phyloP scores from a whole-genome alignment of 2,113 vertebrate genomes.

The Cheilinus undulatus region DNA sequence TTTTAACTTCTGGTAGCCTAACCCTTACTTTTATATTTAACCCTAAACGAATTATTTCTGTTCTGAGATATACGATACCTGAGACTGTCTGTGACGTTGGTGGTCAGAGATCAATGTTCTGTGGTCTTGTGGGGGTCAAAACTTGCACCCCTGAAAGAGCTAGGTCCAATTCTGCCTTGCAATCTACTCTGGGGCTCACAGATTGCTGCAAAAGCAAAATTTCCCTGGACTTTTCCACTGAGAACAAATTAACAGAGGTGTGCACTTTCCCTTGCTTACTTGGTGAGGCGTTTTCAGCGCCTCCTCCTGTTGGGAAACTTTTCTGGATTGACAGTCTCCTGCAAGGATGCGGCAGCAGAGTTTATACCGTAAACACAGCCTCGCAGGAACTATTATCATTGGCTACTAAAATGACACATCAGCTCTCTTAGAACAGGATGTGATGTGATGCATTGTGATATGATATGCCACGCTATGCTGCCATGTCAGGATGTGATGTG shows the following conservation, averaged over 20 bases:
- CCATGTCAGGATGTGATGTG: constrained; percentile 11
- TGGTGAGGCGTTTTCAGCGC: constrained; percentile 15
- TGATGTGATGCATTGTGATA: constrained; percentile 36
- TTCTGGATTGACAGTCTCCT: constrained; percentile 36
- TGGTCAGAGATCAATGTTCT: too few species aligned
- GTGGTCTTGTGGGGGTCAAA: too few species aligned
- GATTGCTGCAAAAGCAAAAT: constrained; percentile 34
- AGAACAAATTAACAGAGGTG: constrained; percentile 41
- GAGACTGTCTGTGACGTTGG: too few species aligned
- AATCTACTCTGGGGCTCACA: constrained; percentile 38
- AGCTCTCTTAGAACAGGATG: constrained; percentile 25
- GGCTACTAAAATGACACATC: constrained; percentile 45
- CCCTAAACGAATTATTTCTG: too few species aligned
- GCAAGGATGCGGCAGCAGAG: constrained; percentile 24
- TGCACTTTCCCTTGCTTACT: constrained; percentile 23
- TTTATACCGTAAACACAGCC: constrained; percentile 46
- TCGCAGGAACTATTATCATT: constrained; percentile 31
- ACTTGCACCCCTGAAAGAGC: constrained; percentile 4
- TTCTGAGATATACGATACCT: too few species aligned
- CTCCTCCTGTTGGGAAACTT: constrained; percentile 16
- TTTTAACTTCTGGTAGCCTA: too few species aligned
- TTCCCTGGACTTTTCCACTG: constrained; percentile 1
- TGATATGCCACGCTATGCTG: constrained; percentile 9
- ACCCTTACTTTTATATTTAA: too few species aligned
- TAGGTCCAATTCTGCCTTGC: constrained; percentile 22